These are phyloP conservation scores for Clarias magur DNA, from an alignment of 2,113 vertebrate species.

Conservation along the genomic window DNA sequence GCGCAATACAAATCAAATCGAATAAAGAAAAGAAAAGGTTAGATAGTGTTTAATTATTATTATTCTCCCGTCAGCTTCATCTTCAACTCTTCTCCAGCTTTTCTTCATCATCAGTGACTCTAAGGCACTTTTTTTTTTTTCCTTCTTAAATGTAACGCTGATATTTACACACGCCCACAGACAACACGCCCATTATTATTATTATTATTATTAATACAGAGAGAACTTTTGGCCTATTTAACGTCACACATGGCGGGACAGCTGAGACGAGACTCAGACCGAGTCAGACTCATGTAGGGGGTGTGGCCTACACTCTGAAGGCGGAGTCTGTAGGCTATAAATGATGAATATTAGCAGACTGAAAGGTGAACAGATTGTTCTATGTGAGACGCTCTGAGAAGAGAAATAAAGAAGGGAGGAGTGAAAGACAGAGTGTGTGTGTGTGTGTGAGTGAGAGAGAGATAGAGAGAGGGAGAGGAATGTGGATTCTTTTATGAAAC, in stretches of 20 bases:
- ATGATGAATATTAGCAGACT: neutral
- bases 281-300: neutral
- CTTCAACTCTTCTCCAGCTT: slow-evolving; percentile 34
- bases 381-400: neutral
- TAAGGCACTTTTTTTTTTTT: slow-evolving; percentile 90
- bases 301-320: neutral
- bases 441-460: too few relatives aligned
- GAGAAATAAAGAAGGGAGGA: neutral
- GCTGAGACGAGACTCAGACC: neutral
- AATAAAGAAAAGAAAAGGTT: slow-evolving; percentile 28
- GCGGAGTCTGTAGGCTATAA: neutral
- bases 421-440: too few relatives aligned
- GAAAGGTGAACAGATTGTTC: neutral
- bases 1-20: slow-evolving; percentile 76
- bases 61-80: slow-evolving; percentile 36
- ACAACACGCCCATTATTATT: neutral
- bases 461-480: too few relatives aligned
- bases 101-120: slow-evolving; percentile 88
- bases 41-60: slow-evolving; percentile 42
- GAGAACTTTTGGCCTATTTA: neutral
- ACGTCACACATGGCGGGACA: too few relatives aligned
- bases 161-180: slow-evolving; percentile 31
- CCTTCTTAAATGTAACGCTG: slow-evolving; percentile 71
- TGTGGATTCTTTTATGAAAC: too few relatives aligned
- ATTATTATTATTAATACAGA: neutral